These are phyloP conservation scores for silkworm (Bombyx mori) DNA, from an alignment of 1,140 invertebrate species.

Conservation along the genomic window DNA sequence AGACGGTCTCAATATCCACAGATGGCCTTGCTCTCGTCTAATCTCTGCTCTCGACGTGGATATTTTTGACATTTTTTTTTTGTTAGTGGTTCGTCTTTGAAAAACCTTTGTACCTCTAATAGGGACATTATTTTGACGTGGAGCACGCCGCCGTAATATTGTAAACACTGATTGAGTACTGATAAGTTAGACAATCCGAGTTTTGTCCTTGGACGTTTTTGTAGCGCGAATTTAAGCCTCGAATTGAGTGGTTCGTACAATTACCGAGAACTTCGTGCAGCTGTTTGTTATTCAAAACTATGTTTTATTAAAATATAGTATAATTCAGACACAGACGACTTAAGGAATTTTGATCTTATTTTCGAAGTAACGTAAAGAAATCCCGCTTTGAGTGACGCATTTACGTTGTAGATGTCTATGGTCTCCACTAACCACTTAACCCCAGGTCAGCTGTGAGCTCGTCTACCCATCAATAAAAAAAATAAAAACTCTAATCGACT, in stretches of 20 bases:
- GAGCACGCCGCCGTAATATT: constrained; percentile 56
- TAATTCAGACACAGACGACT: too few species aligned
- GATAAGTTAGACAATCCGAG: constrained; percentile 64
- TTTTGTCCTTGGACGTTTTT: constrained; percentile 45
- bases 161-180: constrained; percentile 67
- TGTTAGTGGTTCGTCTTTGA: constrained; percentile 49
- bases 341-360: too few species aligned
- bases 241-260: constrained; percentile 10
- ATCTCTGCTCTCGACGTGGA: constrained; percentile 49
- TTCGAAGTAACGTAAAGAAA: too few species aligned
- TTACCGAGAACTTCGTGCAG: constrained; percentile 12
- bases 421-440: too few species aligned
- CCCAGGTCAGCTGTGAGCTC: too few species aligned
- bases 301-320: too few species aligned
- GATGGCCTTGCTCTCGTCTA: constrained; percentile 64
- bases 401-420: too few species aligned
- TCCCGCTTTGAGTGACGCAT: too few species aligned
- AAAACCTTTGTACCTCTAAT: constrained; percentile 63
- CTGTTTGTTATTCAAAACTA: constrained; percentile 2
- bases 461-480: too few species aligned
- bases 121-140: constrained; percentile 69
- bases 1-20: constrained; percentile 70
- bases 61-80: constrained; percentile 66
- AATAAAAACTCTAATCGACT: too few species aligned
- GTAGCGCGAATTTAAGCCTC: constrained; percentile 17